These are phyloP conservation scores for Nasonia longicornis DNA, from an alignment of 1,140 invertebrate genomes.

Conservation along the genomic window DNA sequence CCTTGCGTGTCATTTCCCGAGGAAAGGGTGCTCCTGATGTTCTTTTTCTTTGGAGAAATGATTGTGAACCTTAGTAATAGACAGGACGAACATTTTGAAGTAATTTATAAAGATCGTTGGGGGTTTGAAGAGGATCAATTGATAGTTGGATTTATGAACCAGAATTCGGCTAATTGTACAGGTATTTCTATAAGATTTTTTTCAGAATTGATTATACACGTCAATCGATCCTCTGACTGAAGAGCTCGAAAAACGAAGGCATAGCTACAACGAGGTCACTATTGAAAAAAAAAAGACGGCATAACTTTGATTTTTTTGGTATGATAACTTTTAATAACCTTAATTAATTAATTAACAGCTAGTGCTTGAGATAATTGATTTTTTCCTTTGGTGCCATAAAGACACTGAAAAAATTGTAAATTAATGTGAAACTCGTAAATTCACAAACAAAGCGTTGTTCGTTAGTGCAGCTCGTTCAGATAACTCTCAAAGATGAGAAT, in stretches of 20 bases:
- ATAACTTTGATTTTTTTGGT: too few species aligned
- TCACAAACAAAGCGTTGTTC: not conserved
- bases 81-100: not conserved
- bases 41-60: not conserved
- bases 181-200: too few species aligned
- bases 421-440: not conserved
- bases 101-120: constrained; percentile 3
- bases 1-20: not conserved
- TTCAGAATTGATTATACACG: not conserved
- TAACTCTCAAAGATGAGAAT: not conserved
- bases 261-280: not conserved
- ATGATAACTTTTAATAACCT: too few species aligned
- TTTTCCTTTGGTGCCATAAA: not conserved
- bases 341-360: not conserved
- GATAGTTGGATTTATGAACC: not conserved
- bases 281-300: not conserved
- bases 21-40: not conserved
- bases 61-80: not conserved
- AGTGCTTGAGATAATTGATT: not conserved
- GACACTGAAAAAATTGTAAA: not conserved
- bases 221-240: not conserved
- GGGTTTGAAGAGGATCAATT: not conserved
- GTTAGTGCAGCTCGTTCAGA: not conserved
- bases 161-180: too few species aligned
- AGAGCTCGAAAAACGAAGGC: not conserved